Percentiles rank a stretch among this genome's conserved stretches.
These are phyloP conservation scores for Nasonia giraulti DNA, from an alignment of 1,140 invertebrate genomes.

Conservation along the genomic window DNA sequence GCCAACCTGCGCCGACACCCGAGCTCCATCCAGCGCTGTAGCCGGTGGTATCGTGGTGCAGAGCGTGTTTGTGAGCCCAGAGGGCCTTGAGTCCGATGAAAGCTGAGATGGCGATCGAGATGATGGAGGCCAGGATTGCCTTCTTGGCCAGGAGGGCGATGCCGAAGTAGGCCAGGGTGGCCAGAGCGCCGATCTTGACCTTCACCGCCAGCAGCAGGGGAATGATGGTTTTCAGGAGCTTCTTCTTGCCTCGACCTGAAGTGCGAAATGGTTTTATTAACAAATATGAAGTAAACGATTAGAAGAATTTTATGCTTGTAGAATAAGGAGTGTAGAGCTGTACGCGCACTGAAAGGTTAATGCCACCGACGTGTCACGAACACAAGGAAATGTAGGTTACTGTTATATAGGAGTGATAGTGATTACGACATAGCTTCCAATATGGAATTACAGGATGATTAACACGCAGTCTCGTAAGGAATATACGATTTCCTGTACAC, in stretches of 20 bases:
- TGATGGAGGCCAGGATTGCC: constrained; percentile 77
- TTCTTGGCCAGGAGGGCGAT: constrained; percentile 80
- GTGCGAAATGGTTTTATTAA: constrained; percentile 2
- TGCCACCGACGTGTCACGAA: not conserved
- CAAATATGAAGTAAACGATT: not conserved
- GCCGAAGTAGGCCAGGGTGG: constrained; percentile 77
- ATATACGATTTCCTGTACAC: not conserved
- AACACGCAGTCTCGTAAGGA: not conserved
- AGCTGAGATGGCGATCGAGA: constrained; percentile 78
- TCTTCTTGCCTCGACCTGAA: constrained; percentile 77
- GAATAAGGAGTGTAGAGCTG: not conserved
- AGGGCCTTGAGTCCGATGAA: constrained; percentile 72
- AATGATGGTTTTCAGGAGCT: constrained; percentile 73
- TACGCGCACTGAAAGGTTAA: not conserved
- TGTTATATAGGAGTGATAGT: not conserved
- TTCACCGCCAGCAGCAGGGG: constrained; percentile 78
- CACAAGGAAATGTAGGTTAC: constrained; percentile 27
- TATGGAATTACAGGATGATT: not conserved
- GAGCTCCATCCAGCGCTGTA: not conserved
- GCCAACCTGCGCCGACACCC: constrained; percentile 61
- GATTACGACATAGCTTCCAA: constrained; percentile 11
- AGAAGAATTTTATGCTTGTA: not conserved
- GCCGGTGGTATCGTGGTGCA: not conserved
- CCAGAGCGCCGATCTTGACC: constrained; percentile 77
- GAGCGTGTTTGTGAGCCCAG: not conserved